phyloP scores from a whole-genome alignment of 2,888 invertebrate genomes.

The Abscondita cerata region DNA sequence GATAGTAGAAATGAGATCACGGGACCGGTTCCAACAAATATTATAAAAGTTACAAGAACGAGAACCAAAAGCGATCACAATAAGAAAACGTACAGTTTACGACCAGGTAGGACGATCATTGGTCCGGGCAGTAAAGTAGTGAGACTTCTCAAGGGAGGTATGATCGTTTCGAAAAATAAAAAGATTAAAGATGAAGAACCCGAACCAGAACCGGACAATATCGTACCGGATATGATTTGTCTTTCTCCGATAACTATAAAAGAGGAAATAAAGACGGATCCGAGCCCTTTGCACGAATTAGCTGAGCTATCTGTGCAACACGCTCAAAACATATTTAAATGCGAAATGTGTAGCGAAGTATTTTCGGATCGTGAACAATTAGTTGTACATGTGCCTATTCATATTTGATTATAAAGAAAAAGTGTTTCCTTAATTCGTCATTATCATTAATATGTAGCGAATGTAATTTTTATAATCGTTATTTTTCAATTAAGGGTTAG shows the following conservation, averaged over 20 bases:
- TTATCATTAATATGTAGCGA: background rate
- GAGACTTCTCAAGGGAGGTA: constrained; percentile 57
- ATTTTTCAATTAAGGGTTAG: background rate
- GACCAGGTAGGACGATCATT: constrained; percentile 53
- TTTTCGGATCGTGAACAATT: constrained; percentile 77
- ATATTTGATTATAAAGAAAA: constrained; percentile 69
- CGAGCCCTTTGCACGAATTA: constrained; percentile 60
- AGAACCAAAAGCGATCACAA: constrained; percentile 8
- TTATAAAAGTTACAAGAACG: constrained; percentile 42
- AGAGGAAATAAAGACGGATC: constrained; percentile 52
- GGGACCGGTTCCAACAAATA: constrained; percentile 44
- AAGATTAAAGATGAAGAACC: constrained; percentile 36
- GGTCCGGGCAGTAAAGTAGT: constrained; percentile 56
- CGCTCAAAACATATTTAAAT: constrained; percentile 66
- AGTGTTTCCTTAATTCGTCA: background rate
- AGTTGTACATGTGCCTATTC: constrained; percentile 80
- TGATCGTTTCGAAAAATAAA: constrained; percentile 55
- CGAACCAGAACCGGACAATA: constrained; percentile 46
- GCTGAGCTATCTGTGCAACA: constrained; percentile 61
- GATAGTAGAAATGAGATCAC: constrained; percentile 40
- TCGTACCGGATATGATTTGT: constrained; percentile 55
- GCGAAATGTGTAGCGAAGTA: constrained; percentile 82
- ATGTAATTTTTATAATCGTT: background rate
- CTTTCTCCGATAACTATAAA: constrained; percentile 5
- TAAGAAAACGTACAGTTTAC: constrained; percentile 44